Base-by-base conservation (phyloP, 2,113 vertebrate genomes). In the Acrocephalus arundinaceus region DNA sequence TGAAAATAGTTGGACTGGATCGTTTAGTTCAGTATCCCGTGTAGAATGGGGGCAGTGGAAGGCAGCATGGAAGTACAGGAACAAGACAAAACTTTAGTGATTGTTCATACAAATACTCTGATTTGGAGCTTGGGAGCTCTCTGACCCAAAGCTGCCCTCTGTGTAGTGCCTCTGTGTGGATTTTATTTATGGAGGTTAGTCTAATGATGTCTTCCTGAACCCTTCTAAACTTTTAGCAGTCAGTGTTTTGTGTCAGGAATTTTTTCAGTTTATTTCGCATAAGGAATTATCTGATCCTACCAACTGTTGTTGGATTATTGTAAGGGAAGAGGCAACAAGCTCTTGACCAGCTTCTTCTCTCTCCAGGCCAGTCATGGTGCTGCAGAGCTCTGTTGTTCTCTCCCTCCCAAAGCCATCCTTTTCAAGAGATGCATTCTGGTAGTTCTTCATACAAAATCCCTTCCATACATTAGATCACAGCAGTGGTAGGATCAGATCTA, bases 21-120 rank as follows among this genome's bases (percentile, higher is more conserved):
- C 10, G 0, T 58, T 78, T 33, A 73, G 24, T 25, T 41, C n/a
- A 7, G 54, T n/a, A 15, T 43, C 22, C 8, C 1, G 0, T 0
- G 2, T 20, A 39, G 45, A n/a, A 58, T 58, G 54, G 41, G 52
- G 41, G 30, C 45, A 83, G 63, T 30, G 27, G 52, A 21, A 72
- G 23, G 30, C 41, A 61, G 30, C 45, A 6, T 27, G 62, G 58
- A 59, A n/a, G 45, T 46, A 21, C 8, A 59, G 57, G 39, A 80
- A 31, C 28, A 66, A 63, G 37, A 37, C 46, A 58, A 41, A 89
- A 58, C 15, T 11, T 8, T 49, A 4, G 33, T 46, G 59, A 10
- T 58, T 4, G 6, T 90, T 80, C 37, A 10, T 55, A 35, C 3
- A 1, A 31, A 23, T n/a, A 22, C 24, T 88, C 25, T 2, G 4